phyloP scores from a whole-genome alignment of 2,797 vertebrate genomes.

The Acrossocheilus fasciatus region DNA sequence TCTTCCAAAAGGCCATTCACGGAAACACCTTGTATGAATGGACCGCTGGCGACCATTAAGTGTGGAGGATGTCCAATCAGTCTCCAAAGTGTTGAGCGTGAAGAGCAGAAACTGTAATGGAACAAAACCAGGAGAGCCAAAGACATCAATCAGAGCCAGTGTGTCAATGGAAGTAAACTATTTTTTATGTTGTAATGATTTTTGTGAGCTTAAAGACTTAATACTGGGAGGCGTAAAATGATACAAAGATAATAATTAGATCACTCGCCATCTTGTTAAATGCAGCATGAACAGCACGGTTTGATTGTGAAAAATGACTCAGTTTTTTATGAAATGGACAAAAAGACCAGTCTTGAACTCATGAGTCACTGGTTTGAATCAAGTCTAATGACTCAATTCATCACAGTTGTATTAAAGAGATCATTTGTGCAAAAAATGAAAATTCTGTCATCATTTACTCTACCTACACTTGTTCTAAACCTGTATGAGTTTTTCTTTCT shows the following conservation, averaged over 20 bases:
- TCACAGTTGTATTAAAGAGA: not conserved
- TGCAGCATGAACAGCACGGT: not conserved
- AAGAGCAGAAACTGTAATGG: slow-evolving; percentile 13
- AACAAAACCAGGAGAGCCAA: slow-evolving; percentile 14
- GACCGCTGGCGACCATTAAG: slow-evolving; percentile 8
- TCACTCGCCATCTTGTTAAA: not conserved
- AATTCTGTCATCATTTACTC: not conserved
- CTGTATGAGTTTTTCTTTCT: not conserved
- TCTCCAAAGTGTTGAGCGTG: slow-evolving; percentile 17
- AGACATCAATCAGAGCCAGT: slow-evolving; percentile 22
- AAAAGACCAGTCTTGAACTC: not conserved
- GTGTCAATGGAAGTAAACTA: not conserved
- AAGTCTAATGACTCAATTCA: not conserved
- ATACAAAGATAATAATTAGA: slow-evolving; percentile 1
- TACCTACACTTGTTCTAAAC: not conserved
- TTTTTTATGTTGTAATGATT: not conserved
- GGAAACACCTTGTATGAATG: slow-evolving; percentile 26
- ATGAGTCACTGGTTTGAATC: not conserved
- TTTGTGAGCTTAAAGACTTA: not conserved
- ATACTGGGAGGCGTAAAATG: not conserved
- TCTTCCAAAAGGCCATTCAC: slow-evolving; percentile 34
- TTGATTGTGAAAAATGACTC: not conserved
- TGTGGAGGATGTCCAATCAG: slow-evolving; percentile 11
- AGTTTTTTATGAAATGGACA: not conserved
- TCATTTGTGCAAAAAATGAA: not conserved